phyloP scores from a whole-genome alignment of 2,113 vertebrate genomes.

The Petromus typicus region DNA sequence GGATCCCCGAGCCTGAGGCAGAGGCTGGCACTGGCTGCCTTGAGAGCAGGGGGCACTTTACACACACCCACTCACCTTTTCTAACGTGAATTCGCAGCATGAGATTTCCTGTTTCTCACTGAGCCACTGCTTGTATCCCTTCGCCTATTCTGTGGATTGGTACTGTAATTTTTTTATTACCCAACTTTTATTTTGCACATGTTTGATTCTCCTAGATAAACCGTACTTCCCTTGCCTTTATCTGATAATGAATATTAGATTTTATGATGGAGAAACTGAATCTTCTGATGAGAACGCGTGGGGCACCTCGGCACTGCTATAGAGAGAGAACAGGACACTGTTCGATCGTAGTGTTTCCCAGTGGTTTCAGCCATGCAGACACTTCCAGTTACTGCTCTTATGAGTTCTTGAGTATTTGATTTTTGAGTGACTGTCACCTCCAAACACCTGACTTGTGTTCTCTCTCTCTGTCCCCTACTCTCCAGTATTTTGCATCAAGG shows the following conservation, averaged over 20 bases:
- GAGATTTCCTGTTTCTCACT: neutral
- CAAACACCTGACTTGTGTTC: neutral
- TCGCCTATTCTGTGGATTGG: neutral
- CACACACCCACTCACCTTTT: neutral
- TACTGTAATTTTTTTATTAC: neutral
- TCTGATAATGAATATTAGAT: too few species aligned
- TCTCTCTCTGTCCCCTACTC: rapidly evolving
- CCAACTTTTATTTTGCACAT: neutral
- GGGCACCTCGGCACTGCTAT: too few species aligned
- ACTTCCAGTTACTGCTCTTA: rapidly evolving
- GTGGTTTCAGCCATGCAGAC: too few species aligned
- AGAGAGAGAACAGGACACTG: neutral
- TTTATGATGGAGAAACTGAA: neutral
- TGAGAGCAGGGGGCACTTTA: neutral
- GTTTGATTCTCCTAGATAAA: rapidly evolving
- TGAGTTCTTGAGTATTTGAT: rapidly evolving
- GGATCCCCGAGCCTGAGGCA: neutral
- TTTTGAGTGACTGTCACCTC: rapidly evolving
- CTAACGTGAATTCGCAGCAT: too few species aligned
- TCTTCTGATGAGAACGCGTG: neutral
- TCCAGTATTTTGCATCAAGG: neutral
- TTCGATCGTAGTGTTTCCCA: neutral
- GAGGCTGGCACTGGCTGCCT: neutral
- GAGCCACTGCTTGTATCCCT: neutral
- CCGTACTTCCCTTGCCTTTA: neutral